Percentiles rank a stretch among this genome's conserved stretches.
Conservation (phyloP, 2,888 invertebrate genomes). For the Apantesis nais region DNA sequence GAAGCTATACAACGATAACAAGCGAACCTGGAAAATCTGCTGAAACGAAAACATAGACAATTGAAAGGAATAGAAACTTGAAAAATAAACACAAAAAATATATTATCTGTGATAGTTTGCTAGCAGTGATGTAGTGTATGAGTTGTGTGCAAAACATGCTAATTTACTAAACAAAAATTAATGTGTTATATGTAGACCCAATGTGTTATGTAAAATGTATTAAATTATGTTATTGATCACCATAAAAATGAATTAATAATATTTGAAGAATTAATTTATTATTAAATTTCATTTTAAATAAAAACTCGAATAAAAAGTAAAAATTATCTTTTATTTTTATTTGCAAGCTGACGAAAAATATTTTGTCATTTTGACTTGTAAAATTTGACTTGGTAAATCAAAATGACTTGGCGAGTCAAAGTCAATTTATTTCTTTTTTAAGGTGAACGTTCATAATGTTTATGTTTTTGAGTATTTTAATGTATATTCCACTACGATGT, state of each 20-base stretch:
- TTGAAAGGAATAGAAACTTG: conserved; percentile 42
- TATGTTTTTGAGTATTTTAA: conserved; percentile 25
- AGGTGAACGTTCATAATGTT: conserved; percentile 14
- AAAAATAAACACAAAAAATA: conserved; percentile 48
- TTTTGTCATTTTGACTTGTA: too few relatives aligned
- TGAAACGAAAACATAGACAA: conserved; percentile 47
- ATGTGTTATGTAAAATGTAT: conserved; percentile 68
- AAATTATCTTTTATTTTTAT: background rate
- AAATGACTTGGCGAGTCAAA: background rate
- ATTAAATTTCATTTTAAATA: background rate
- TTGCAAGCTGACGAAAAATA: background rate
- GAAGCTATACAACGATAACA: conserved; percentile 55
- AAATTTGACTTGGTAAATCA: background rate
- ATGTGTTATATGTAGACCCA: conserved; percentile 72
- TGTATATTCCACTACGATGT: conserved; percentile 10
- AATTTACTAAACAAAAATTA: conserved; percentile 47
- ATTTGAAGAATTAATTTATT: background rate
- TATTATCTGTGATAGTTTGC: conserved; percentile 52
- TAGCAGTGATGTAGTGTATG: conserved; percentile 52
- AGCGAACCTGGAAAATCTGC: conserved; percentile 44
- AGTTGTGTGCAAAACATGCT: conserved; percentile 65
- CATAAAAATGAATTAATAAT: conserved; percentile 12
- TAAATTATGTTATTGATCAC: conserved; percentile 28
- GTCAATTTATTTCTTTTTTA: conserved; percentile 9
- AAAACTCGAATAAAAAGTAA: background rate